A percentile compares a stretch with the other conserved stretches of the same genome.
These are phyloP conservation scores for Petrocephalus schoutedeni DNA, from an alignment of 2,797 vertebrate species.

Conservation along the genomic window DNA sequence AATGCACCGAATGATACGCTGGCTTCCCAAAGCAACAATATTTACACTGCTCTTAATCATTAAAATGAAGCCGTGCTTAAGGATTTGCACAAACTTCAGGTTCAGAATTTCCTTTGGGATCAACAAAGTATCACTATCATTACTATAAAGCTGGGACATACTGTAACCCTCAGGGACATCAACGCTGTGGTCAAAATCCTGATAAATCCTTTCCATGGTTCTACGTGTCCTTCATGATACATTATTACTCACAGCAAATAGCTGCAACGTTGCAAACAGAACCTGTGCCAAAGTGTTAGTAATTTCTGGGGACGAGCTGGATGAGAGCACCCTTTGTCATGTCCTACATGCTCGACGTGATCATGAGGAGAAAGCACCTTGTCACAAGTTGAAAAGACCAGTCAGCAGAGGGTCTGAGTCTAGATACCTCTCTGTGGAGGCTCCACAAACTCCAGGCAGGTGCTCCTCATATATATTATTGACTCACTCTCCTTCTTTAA, in stretches of 20 bases:
- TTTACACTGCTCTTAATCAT: neutral
- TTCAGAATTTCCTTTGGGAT: no score
- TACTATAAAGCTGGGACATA: neutral
- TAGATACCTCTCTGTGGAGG: neutral
- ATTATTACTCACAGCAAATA: neutral
- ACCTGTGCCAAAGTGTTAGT: neutral
- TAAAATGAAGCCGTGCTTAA: neutral
- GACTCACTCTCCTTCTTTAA: neutral
- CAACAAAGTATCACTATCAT: no score
- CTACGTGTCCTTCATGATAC: neutral
- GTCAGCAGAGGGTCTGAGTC: neutral
- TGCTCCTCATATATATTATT: neutral
- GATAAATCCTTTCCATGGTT: neutral
- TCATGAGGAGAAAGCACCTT: neutral
- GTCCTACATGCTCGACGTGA: neutral
- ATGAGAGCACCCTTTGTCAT: neutral
- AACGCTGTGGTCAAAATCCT: neutral
- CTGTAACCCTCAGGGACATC: neutral
- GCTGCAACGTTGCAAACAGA: neutral
- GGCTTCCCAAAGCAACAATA: neutral
- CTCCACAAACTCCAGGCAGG: neutral
- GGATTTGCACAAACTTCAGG: neutral
- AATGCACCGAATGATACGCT: neutral
- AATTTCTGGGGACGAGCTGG: neutral
- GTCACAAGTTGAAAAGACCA: neutral